Conservation (phyloP, 2,888 invertebrate species). For the Eupithecia centaureata region DNA sequence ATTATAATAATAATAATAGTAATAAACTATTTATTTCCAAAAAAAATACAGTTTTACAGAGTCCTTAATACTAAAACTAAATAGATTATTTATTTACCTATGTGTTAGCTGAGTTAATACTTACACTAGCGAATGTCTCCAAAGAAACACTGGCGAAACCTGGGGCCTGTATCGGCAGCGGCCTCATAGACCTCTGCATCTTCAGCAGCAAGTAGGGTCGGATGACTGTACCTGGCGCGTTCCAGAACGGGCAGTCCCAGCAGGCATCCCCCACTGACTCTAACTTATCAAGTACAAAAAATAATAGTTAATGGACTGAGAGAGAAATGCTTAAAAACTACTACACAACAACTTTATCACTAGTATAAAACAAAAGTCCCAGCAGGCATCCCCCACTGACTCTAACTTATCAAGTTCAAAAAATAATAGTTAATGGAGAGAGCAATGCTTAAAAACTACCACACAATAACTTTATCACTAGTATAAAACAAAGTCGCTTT, state of each 20-base stretch:
- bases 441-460: no score
- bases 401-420: background rate
- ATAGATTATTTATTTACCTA: background rate
- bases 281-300: background rate
- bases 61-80: no score
- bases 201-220: background rate
- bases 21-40: no score
- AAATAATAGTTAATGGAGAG: no score
- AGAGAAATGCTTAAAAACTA: no score
- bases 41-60: no score
- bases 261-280: background rate
- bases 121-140: constrained; percentile 11
- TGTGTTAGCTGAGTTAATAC: background rate
- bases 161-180: constrained; percentile 4
- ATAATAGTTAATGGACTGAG: background rate
- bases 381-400: background rate
- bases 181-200: background rate
- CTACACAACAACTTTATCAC: no score
- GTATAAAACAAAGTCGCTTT: no score
- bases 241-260: constrained; percentile 6
- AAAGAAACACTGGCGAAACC: constrained; percentile 8
- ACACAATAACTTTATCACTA: no score
- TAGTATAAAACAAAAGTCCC: no score
- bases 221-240: background rate
- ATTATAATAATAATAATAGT: no score